Base-by-base conservation (phyloP, 1,140 invertebrate genomes). In the Zaprionus lachaisei region DNA sequence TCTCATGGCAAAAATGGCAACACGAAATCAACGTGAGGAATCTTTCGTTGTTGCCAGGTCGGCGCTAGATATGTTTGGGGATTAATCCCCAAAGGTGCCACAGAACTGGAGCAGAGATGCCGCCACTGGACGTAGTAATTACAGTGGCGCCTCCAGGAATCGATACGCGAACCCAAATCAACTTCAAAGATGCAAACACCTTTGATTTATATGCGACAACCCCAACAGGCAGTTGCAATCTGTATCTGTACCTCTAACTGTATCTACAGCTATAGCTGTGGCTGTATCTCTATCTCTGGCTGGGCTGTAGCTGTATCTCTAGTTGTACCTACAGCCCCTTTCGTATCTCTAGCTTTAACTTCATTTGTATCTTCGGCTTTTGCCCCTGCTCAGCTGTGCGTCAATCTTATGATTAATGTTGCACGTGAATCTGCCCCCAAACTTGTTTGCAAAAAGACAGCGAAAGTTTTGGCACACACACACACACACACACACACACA, bases 351-450 rank as follows among this genome's bases (percentile, higher is more conserved):
- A 34, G 20, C 20, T 31, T 26, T 34, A 66, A 64, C 37, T 49
- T 28, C 44, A 72, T 62, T 58, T 38, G 47, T 56, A 31, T 56
- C 22, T 47, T 17, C 7, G n/a, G 41, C 41, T 17, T 17, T 9
- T 47, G n/a, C 41, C n/a, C n/a, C n/a, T 28, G 20, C 60, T 58
- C 55, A 47, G 72, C 67, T 71, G 57, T 64, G 38, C 34, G 38
- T 64, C 73, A 56, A 65, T 61, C 56, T 54, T 65, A 61, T 76
- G 73, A 76, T 76, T 76, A 76, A 76, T 76, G 68, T 26, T 60
- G 37, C 55, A 60, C 26, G 44, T 60, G 38, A 58, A 31, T 31
- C 14, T 58, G 28, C 31, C 28, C 28, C 20, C 9, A 41, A 74
- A 62, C 57, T 69, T 62, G 44, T 28, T 34, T 31, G 7, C 56